A percentile compares a stretch with the other conserved stretches of the same genome.
These are phyloP conservation scores for Galerucella pusilla DNA, from an alignment of 2,888 invertebrate genomes.

Conservation along the genomic window DNA sequence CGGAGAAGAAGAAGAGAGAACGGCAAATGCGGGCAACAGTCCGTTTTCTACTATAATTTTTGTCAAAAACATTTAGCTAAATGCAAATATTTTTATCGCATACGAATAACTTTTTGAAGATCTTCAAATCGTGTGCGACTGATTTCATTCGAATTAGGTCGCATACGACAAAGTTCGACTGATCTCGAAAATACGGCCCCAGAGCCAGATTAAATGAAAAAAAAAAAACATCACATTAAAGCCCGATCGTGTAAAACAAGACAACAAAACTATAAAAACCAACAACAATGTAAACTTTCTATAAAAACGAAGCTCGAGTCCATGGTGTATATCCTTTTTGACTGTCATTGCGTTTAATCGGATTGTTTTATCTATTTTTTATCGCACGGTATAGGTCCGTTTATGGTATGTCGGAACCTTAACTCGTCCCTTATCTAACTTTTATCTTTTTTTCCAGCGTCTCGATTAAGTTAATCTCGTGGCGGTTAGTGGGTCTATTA, in stretches of 20 bases:
- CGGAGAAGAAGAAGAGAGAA: too few species aligned
- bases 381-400: not conserved
- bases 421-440: slow-evolving; percentile 14
- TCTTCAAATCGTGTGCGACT: too few species aligned
- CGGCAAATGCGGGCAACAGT: too few species aligned
- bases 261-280: not conserved
- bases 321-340: not conserved
- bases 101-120: too few species aligned
- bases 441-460: not conserved
- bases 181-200: too few species aligned
- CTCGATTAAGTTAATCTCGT: slow-evolving; percentile 8
- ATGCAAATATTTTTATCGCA: too few species aligned
- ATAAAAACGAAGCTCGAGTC: not conserved
- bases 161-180: too few species aligned
- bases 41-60: too few species aligned
- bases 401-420: slow-evolving; percentile 14
- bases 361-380: slow-evolving; percentile 4
- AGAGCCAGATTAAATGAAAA: too few species aligned
- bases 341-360: not conserved
- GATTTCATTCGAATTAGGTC: too few species aligned
- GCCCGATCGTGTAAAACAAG: not conserved
- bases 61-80: too few species aligned
- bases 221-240: too few species aligned
- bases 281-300: not conserved
- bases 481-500: slow-evolving; percentile 14